A percentile compares a stretch with the other conserved stretches of the same genome.
Conservation (phyloP, 2,888 invertebrate species). For the Schrankia costaestrigalis region DNA sequence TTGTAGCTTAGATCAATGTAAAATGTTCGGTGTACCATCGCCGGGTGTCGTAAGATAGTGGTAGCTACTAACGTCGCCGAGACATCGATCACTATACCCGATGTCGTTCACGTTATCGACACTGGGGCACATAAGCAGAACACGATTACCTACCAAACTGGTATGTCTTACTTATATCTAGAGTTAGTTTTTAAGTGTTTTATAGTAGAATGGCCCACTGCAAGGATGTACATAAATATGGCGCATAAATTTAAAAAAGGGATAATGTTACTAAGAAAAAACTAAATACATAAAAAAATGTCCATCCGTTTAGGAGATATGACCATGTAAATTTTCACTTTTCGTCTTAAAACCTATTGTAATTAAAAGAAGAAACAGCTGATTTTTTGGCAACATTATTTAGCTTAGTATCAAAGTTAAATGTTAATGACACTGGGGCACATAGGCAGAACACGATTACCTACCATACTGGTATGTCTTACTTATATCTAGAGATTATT, state of each 20-base stretch:
- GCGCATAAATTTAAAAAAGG: too few species aligned
- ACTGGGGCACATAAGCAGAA: slow-evolving; percentile 82
- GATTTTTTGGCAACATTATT: too few species aligned
- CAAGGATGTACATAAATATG: too few species aligned
- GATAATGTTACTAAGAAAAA: too few species aligned
- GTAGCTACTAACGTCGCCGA: slow-evolving; percentile 86
- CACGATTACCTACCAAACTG: slow-evolving; percentile 72
- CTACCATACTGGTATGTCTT: slow-evolving; percentile 60
- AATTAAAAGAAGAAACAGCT: too few species aligned
- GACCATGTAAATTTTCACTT: too few species aligned
- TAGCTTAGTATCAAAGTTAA: slow-evolving; percentile 78
- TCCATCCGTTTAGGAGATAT: too few species aligned
- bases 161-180: slow-evolving; percentile 24
- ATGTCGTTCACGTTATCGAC: slow-evolving; percentile 85
- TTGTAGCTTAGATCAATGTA: slow-evolving; percentile 79
- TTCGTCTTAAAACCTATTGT: too few species aligned
- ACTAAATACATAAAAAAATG: too few species aligned
- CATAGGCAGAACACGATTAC: slow-evolving; percentile 80
- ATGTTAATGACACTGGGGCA: slow-evolving; percentile 85
- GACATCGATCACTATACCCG: slow-evolving; percentile 87
- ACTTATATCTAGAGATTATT: not conserved
- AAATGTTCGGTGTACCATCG: slow-evolving; percentile 76
- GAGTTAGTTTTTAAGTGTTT: too few species aligned
- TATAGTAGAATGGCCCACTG: too few species aligned
- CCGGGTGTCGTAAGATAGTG: slow-evolving; percentile 83